Base-by-base conservation (phyloP, 2,797 vertebrate genomes). In the Hybognathus amarus region DNA sequence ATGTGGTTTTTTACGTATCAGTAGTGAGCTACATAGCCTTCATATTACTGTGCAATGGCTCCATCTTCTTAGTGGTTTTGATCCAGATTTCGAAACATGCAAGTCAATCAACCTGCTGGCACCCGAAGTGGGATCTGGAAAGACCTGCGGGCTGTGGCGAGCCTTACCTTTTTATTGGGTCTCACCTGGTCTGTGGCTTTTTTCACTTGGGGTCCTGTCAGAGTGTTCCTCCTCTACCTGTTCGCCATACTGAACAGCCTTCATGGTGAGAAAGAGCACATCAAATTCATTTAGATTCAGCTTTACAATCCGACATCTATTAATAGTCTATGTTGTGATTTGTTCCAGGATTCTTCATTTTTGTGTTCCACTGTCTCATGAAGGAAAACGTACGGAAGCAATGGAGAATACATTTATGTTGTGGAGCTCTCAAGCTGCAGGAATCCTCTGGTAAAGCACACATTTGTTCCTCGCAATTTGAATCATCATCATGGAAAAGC, bases 171-270 rank as follows among this genome's bases (percentile, higher is more conserved):
- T 84, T 91, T 98, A 87, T 93, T 97, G 1, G 97, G 97, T 56
- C 93, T 99, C 86, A 98, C 96, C 0, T 98, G 97, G 96, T 93
- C 93, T 0, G 87, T 96, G 82, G 95, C 92, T 54, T 96, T 98
- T 91, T 95, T 97, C 7, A 94, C 95, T 64, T 97, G 94, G 94
- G 96, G 93, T 56, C 91, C 95, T 0, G 91, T 92, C 40, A 94
- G 91, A 87, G 86, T 95, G 27, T 87, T 93, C 71, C 93, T 98
- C 85, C 90, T 97, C 47, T 99, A 98, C 86, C 87, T 97, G 73
- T 99, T 98, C 92, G 89, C 95, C 79, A 92, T 93, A 85, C 95
- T 96, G 87, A 98, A 98, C 92, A 95, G 93, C 18, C 90, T 97
- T 74, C 97, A 98, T 96, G 97, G 97, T 97, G 91, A 91, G 70